Conservation (phyloP, 92 coral and sea anemone species). For the Epizoanthus fatuus region DNA sequence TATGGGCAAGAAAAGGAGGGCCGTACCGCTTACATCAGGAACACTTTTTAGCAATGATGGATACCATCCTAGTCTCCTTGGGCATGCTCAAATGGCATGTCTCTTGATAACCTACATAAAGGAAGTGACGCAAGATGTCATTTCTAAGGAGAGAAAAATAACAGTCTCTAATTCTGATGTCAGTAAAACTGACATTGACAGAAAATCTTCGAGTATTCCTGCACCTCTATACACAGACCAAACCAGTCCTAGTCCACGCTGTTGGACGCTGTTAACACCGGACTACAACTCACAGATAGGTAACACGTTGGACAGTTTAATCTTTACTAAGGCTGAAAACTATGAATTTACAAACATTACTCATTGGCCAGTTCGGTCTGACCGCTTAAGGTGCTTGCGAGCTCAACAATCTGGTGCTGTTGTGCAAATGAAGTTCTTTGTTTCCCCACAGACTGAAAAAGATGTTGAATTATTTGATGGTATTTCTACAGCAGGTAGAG, state of each 20-base stretch:
- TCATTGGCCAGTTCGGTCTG: slow-evolving; percentile 95
- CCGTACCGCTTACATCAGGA: slow-evolving; percentile 43
- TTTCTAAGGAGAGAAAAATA: slow-evolving; percentile 58
- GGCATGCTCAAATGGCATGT: slow-evolving; percentile 96
- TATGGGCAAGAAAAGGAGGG: slow-evolving; percentile 45
- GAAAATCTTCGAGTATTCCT: slow-evolving; percentile 50
- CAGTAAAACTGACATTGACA: not conserved
- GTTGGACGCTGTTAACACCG: slow-evolving; percentile 98
- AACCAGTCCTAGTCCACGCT: slow-evolving; percentile 75
- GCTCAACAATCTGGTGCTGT: slow-evolving; percentile 85
- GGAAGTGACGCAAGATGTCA: slow-evolving; percentile 87
- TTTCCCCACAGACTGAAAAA: slow-evolving; percentile 52
- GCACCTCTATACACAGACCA: slow-evolving; percentile 87
- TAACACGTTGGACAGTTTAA: slow-evolving; percentile 83
- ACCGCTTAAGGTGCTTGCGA: slow-evolving; percentile 88
- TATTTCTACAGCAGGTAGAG: slow-evolving; percentile 50
- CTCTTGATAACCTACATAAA: slow-evolving; percentile 87
- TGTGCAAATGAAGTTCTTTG: slow-evolving; percentile 72
- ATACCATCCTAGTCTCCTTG: slow-evolving; percentile 94
- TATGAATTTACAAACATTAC: slow-evolving; percentile 88
- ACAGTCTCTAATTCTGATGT: slow-evolving; percentile 22
- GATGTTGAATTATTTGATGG: slow-evolving; percentile 25
- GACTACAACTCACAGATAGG: slow-evolving; percentile 67
- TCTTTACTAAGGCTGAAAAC: slow-evolving; percentile 80
- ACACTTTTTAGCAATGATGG: slow-evolving; percentile 95